A percentile compares a stretch with the other conserved stretches of the same genome.
Conservation (phyloP, 2,888 invertebrate species). For the Choreutis nemorana region DNA sequence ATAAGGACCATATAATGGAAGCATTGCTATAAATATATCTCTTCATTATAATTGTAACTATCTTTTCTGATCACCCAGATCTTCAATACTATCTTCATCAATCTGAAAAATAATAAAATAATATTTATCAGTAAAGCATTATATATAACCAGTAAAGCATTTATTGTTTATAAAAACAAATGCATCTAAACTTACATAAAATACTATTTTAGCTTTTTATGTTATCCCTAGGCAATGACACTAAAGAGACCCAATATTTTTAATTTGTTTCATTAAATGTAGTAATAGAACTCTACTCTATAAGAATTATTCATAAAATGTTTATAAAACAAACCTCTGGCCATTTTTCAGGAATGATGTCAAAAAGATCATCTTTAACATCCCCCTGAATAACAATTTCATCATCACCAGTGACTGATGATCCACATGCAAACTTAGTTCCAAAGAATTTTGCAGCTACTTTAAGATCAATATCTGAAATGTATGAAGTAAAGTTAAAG, state of each 20-base stretch:
- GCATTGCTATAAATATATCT: too few species aligned
- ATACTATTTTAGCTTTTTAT: constrained; percentile 1
- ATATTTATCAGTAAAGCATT: background rate
- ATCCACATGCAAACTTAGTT: constrained; percentile 98
- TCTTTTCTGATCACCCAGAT: constrained; percentile 91
- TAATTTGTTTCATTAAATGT: too few species aligned
- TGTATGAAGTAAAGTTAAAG: constrained; percentile 6
- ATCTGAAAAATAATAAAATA: constrained; percentile 64
- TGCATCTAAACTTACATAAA: background rate
- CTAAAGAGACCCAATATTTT: too few species aligned
- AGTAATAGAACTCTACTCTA: too few species aligned
- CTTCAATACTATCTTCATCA: constrained; percentile 92
- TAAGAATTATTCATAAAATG: too few species aligned
- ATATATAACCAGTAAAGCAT: constrained; percentile 5
- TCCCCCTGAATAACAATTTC: constrained; percentile 99
- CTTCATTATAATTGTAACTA: constrained; percentile 51
- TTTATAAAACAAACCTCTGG: constrained; percentile 73
- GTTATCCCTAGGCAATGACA: too few species aligned
- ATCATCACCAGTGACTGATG: constrained; percentile 97
- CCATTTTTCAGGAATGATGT: constrained; percentile 99
- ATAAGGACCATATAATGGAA: background rate
- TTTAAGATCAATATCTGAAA: constrained; percentile 94
- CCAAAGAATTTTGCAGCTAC: constrained; percentile 98
- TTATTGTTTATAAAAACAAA: constrained; percentile 2
- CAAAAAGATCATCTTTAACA: constrained; percentile 97